Evolutionary conservation across 2,797 vertebrate species (phyloP).

Genomic region (Streptopelia turtur): DNA sequence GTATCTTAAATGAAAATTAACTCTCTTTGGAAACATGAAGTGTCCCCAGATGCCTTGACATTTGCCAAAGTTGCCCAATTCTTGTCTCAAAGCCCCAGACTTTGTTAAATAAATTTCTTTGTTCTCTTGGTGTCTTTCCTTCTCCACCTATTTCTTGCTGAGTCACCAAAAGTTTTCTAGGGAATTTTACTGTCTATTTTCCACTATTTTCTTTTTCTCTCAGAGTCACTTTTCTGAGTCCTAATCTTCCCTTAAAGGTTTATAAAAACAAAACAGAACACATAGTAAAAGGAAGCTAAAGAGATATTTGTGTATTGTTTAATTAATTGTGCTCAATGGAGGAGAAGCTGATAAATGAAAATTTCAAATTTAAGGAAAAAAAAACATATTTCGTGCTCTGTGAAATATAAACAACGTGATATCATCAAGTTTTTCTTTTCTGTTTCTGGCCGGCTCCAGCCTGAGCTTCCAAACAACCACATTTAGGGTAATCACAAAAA

Average conservation of each 20-base stretch:
- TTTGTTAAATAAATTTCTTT: not conserved
- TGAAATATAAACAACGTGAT: not conserved
- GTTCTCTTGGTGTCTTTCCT: not conserved
- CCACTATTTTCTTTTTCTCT: not conserved
- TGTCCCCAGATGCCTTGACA: not conserved
- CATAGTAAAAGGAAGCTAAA: not conserved
- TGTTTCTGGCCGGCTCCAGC: not conserved
- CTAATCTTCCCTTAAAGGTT: not conserved
- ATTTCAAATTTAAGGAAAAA: not conserved
- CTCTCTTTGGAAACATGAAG: not conserved
- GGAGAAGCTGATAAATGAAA: not conserved
- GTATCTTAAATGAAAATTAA: not conserved
- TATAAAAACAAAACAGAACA: not conserved
- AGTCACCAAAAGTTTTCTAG: not conserved
- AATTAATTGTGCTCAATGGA: not conserved
- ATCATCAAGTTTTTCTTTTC: not conserved
- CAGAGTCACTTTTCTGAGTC: not conserved
- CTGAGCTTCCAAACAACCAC: not conserved
- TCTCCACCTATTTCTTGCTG: not conserved
- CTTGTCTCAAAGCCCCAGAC: not conserved
- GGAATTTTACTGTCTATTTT: not conserved
- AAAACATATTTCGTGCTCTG: not conserved
- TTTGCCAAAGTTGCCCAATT: not conserved
- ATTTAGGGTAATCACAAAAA: not conserved
- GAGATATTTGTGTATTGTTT: not conserved